Conservation (phyloP, 1,140 invertebrate genomes). For the Stenopsyche tienmushanensis region DNA sequence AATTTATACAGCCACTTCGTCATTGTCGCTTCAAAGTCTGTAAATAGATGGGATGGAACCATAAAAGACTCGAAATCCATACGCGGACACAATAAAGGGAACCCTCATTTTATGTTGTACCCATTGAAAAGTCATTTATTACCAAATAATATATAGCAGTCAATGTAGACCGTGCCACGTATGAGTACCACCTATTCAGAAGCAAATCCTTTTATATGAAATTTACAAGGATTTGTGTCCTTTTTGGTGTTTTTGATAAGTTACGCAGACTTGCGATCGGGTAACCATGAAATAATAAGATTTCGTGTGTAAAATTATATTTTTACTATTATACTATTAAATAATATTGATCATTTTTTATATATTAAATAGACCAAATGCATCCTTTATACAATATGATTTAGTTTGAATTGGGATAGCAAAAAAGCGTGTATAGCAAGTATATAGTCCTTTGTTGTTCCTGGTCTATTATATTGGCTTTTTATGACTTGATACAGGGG, state of each 20-base stretch:
- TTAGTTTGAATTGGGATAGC: too few relatives aligned
- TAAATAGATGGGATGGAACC: slow-evolving; percentile 13
- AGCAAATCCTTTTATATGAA: too few relatives aligned
- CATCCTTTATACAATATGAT: too few relatives aligned
- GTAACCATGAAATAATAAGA: too few relatives aligned
- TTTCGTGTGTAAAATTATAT: too few relatives aligned
- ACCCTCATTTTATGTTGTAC: slow-evolving; percentile 7
- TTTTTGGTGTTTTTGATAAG: too few relatives aligned
- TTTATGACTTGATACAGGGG: slow-evolving; percentile 2
- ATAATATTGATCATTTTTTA: too few relatives aligned
- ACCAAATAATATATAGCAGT: slow-evolving; percentile 23
- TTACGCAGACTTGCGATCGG: too few relatives aligned
- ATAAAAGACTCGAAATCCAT: slow-evolving; percentile 22
- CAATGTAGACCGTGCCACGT: slow-evolving; percentile 11
- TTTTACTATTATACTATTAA: too few relatives aligned
- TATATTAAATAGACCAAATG: too few relatives aligned
- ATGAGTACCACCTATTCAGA: background rate
- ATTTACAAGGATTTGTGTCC: too few relatives aligned
- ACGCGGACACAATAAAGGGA: slow-evolving; percentile 4
- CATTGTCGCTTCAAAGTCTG: slow-evolving; percentile 12
- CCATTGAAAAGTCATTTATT: slow-evolving; percentile 29
- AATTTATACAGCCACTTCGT: slow-evolving; percentile 23
- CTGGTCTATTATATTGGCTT: background rate
- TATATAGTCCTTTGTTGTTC: background rate
- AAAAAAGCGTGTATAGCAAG: too few relatives aligned